A percentile compares a stretch with the other conserved stretches of the same genome.
phyloP scores from a whole-genome alignment of 2,888 invertebrate genomes.

The Nesidiocoris tenuis region DNA sequence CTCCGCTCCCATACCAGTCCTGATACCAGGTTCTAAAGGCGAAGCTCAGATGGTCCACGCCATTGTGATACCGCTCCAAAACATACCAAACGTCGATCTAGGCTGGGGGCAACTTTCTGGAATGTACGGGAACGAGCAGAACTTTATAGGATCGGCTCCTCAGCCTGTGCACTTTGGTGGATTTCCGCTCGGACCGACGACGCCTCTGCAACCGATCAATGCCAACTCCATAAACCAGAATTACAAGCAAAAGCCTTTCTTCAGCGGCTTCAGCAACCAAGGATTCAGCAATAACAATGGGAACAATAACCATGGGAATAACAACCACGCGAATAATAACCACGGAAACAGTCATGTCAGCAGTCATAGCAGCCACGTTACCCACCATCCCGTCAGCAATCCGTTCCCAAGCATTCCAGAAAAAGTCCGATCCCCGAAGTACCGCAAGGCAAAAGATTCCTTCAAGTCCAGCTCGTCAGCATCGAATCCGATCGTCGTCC shows the following conservation, averaged over 20 bases:
- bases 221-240: conserved; percentile 4
- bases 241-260: neutral
- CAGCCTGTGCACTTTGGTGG: conserved; percentile 13
- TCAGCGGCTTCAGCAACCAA: neutral
- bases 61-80: conserved; percentile 46
- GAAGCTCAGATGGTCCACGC: conserved; percentile 47
- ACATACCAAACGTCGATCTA: conserved; percentile 31
- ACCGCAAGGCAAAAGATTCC: conserved; percentile 36
- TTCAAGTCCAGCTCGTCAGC: conserved; percentile 37
- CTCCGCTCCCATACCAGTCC: conserved; percentile 42
- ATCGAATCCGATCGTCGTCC: conserved; percentile 44
- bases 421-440: conserved; percentile 31
- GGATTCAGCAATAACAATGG: neutral
- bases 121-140: neutral
- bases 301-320: too few species aligned
- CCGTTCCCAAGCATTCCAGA: conserved; percentile 32
- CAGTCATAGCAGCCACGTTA: conserved; percentile 13
- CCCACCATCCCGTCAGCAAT: conserved; percentile 26
- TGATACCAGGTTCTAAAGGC: conserved; percentile 45
- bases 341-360: neutral
- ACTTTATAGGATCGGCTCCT: neutral
- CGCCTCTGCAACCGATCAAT: neutral
- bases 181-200: neutral
- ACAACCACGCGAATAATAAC: too few species aligned
- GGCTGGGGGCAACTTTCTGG: conserved; percentile 30